A percentile compares a stretch with the other conserved stretches of the same genome.
These are phyloP conservation scores for Loxodonta africana DNA, from an alignment of 2,113 vertebrate species.

Conservation along the genomic window DNA sequence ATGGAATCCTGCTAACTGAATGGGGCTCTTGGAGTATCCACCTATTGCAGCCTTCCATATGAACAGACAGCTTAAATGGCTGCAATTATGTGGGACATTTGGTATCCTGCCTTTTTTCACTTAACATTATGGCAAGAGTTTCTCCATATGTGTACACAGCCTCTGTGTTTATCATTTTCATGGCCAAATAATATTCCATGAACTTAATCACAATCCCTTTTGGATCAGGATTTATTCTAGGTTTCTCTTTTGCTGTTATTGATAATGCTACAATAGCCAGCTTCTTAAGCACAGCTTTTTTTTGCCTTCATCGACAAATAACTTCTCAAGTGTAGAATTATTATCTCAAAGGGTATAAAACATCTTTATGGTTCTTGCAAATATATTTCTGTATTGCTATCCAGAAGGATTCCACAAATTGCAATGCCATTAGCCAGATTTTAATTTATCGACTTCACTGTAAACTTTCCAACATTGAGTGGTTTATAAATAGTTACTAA, in stretches of 20 bases:
- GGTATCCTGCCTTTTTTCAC: neutral
- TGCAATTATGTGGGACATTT: neutral
- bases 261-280: neutral
- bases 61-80: neutral
- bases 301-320: neutral
- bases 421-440: neutral
- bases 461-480: neutral
- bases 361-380: neutral
- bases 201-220: neutral
- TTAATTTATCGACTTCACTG: neutral
- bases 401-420: slow-evolving; percentile 32
- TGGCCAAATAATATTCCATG: neutral
- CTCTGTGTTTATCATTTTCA: neutral
- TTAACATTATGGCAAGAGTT: neutral
- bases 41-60: neutral
- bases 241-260: slow-evolving; percentile 8
- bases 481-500: slow-evolving; percentile 9
- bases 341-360: slow-evolving; percentile 13
- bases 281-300: neutral
- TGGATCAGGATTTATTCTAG: slow-evolving; percentile 7
- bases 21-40: neutral
- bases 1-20: neutral
- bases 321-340: neutral
- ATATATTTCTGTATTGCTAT: neutral
- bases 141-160: neutral